Conservation (phyloP, 2,113 vertebrate genomes). For the Dicaeum eximium region DNA sequence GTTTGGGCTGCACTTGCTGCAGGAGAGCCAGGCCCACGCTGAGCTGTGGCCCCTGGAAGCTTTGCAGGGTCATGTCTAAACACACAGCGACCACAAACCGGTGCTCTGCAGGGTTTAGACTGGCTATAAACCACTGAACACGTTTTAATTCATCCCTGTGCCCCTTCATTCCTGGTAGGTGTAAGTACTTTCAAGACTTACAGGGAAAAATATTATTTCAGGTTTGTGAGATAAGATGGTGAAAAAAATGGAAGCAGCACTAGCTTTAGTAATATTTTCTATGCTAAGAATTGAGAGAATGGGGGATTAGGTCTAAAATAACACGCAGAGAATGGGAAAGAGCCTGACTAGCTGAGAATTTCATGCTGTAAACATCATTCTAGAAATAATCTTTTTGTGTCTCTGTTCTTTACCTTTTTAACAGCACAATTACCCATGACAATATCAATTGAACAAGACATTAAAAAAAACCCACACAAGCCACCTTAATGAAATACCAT, state of each 20-base stretch:
- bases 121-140: neutral
- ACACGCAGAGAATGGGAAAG: neutral
- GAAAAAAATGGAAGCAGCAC: neutral
- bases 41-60: neutral
- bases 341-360: neutral
- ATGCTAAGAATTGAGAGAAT: neutral
- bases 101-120: neutral
- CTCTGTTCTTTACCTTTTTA: slow-evolving; percentile 23
- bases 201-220: neutral
- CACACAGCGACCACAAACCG: neutral
- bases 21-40: neutral
- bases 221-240: neutral
- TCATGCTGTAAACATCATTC: neutral
- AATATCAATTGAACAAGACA: neutral
- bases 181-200: neutral
- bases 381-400: neutral
- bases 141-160: neutral
- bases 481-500: neutral
- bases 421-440: neutral
- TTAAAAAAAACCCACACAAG: neutral
- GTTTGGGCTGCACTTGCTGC: neutral
- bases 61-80: neutral
- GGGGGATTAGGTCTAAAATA: neutral
- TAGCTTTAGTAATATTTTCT: neutral
- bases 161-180: neutral